A percentile compares a stretch with the other conserved stretches of the same genome.
phyloP scores from a whole-genome alignment of 2,797 vertebrate species.

The Cottoperca gobio region DNA sequence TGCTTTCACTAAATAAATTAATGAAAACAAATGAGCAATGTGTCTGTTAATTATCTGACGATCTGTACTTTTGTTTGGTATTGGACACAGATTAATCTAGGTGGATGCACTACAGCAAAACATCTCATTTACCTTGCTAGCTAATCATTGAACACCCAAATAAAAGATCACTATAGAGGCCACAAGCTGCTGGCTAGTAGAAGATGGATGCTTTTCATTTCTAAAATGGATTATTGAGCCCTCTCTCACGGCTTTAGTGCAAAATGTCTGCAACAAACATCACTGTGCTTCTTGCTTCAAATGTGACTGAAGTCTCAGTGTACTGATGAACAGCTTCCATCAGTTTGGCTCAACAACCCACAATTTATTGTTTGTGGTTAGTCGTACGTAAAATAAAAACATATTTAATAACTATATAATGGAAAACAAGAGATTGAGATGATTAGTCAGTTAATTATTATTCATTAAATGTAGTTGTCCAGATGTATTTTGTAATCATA shows the following conservation, averaged over 20 bases:
- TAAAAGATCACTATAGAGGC: slow-evolving; percentile 20
- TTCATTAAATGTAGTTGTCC: background rate
- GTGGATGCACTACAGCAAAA: slow-evolving; percentile 22
- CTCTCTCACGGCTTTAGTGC: background rate
- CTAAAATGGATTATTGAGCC: slow-evolving; percentile 30
- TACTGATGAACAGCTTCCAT: background rate
- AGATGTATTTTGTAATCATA: background rate
- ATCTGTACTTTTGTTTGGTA: background rate
- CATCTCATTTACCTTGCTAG: slow-evolving; percentile 16
- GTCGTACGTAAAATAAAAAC: background rate
- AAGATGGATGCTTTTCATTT: slow-evolving; percentile 63
- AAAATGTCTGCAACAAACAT: slow-evolving; percentile 5
- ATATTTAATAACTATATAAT: background rate
- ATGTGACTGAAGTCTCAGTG: background rate
- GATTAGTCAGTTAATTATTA: background rate
- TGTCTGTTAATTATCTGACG: background rate
- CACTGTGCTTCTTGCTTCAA: background rate
- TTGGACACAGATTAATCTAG: slow-evolving; percentile 4
- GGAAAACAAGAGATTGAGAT: background rate
- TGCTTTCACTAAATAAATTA: background rate
- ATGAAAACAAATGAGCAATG: slow-evolving; percentile 9
- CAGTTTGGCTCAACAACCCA: background rate
- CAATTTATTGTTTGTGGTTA: background rate
- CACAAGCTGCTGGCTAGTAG: background rate
- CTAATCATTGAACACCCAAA: slow-evolving; percentile 35